phyloP scores from a whole-genome alignment of 2,888 invertebrate species.

The Elmis aenea region DNA sequence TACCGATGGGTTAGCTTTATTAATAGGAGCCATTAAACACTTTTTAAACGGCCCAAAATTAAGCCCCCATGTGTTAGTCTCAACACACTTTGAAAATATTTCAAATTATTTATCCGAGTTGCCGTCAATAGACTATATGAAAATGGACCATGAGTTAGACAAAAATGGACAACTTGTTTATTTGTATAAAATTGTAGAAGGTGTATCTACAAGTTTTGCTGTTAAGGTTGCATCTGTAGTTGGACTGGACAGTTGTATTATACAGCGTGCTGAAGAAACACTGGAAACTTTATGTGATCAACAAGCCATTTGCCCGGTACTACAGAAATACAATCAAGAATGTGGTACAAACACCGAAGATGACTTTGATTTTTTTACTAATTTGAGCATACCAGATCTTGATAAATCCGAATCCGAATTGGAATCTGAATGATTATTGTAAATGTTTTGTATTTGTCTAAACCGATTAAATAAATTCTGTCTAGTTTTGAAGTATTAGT shows the following conservation, averaged over 20 bases:
- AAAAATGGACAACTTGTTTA: slow-evolving; percentile 55
- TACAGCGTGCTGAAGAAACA: slow-evolving; percentile 52
- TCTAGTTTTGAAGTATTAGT: too few relatives aligned
- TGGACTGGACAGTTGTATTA: slow-evolving; percentile 52
- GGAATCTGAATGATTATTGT: too few relatives aligned
- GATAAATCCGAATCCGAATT: too few relatives aligned
- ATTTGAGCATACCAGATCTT: too few relatives aligned
- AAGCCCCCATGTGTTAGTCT: slow-evolving; percentile 71
- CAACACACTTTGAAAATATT: slow-evolving; percentile 73
- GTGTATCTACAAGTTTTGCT: slow-evolving; percentile 62
- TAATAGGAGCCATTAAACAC: slow-evolving; percentile 63
- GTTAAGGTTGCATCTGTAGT: slow-evolving; percentile 57
- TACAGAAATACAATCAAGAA: too few relatives aligned
- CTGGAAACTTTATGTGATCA: slow-evolving; percentile 35
- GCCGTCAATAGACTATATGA: slow-evolving; percentile 38
- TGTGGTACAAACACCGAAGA: too few relatives aligned
- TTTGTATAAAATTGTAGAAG: slow-evolving; percentile 60
- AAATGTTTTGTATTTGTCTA: too few relatives aligned
- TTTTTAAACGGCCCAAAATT: slow-evolving; percentile 53
- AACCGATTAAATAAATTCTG: too few relatives aligned
- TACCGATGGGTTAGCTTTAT: slow-evolving; percentile 69
- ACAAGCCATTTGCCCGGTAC: too few relatives aligned
- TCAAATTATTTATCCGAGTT: slow-evolving; percentile 54
- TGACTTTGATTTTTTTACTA: too few relatives aligned
- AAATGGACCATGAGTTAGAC: slow-evolving; percentile 35